Evolutionary conservation across 2,797 vertebrate species (phyloP), one percentile per base, ranked within the genome.

Genomic region (Eulemur coronatus): DNA sequence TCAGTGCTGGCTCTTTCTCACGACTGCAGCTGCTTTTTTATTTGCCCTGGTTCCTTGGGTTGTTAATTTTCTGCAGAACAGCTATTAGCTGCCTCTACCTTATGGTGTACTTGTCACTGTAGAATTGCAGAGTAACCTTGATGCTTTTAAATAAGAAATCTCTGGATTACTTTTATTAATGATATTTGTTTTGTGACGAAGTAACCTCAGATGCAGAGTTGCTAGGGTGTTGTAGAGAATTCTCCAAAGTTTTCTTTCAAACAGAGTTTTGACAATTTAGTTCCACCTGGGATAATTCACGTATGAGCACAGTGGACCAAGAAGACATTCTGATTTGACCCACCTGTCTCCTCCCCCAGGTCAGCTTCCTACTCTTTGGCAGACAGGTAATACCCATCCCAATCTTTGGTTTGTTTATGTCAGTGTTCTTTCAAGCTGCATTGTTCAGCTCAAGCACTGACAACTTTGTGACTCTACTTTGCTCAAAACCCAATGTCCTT

Each of bases 131-230:
- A 43, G 33, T 46, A 43, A 63, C 12, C 69, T 22, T 14, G 26
- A 67, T 33, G 11, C 1, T 76, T 33, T 33, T 61, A 35, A 72
- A 52, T n/a, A 59, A 6, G 50, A 78, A 70, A 55, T 59, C 4
- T 70, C 52, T 12, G 22, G 17, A 67, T 43, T 46, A 35, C 0
- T 14, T 90, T 89, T 57, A 63, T 73, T 59, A 80, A 76, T 13
- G 26, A 9, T 30, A 50, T 24, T 94, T 91, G 20, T 57, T 82
- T 78, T 89, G n/a, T 73, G 24, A 88, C 65, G 24, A 95, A 82
- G 9, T 41, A 92, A 38, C 4, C 4, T 80, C 48, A 75, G 38
- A 3, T 48, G 52, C 9, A 57, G 52, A 5, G 38, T 69, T 90
- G 7, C 52, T 52, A 46, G 4, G 20, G 35, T 38, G 2, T 26